These are phyloP conservation scores for Adelphocoris suturalis DNA, from an alignment of 2,888 invertebrate genomes.

Conservation along the genomic window DNA sequence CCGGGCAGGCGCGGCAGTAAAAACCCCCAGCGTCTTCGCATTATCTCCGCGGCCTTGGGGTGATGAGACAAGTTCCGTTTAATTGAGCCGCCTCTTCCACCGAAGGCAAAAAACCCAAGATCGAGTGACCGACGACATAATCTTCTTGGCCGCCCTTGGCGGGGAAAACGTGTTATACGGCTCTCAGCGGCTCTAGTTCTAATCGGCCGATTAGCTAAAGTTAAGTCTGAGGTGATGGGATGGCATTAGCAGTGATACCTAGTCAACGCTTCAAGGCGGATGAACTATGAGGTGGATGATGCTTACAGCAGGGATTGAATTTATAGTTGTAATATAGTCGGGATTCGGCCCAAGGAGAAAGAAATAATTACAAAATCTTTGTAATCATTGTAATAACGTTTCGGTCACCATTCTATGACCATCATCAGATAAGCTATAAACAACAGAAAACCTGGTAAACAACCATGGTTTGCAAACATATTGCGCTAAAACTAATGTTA, in stretches of 20 bases:
- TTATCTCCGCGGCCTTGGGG: constrained; percentile 9
- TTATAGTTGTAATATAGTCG: too few relatives aligned
- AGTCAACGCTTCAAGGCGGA: too few relatives aligned
- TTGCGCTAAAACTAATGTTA: too few relatives aligned
- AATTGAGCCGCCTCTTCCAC: not conserved
- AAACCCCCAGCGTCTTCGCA: not conserved
- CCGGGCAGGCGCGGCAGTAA: not conserved
- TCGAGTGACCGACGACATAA: constrained; percentile 31
- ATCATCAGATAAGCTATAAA: too few relatives aligned
- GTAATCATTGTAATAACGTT: too few relatives aligned
- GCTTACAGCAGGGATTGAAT: too few relatives aligned
- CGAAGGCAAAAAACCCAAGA: not conserved
- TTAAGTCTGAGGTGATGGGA: not conserved
- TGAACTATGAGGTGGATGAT: too few relatives aligned
- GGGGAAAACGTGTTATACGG: not conserved
- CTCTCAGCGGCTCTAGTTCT: not conserved
- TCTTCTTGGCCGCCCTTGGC: constrained; percentile 11
- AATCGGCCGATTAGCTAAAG: not conserved
- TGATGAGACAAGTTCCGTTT: constrained; percentile 44
- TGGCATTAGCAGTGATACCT: not conserved
- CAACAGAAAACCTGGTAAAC: too few relatives aligned
- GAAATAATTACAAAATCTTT: too few relatives aligned
- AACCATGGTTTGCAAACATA: too few relatives aligned
- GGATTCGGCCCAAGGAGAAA: too few relatives aligned
- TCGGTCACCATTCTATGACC: too few relatives aligned